Evolutionary conservation across 2,797 vertebrate genomes (phyloP).

Genomic region (Rhynchotus rufescens): DNA sequence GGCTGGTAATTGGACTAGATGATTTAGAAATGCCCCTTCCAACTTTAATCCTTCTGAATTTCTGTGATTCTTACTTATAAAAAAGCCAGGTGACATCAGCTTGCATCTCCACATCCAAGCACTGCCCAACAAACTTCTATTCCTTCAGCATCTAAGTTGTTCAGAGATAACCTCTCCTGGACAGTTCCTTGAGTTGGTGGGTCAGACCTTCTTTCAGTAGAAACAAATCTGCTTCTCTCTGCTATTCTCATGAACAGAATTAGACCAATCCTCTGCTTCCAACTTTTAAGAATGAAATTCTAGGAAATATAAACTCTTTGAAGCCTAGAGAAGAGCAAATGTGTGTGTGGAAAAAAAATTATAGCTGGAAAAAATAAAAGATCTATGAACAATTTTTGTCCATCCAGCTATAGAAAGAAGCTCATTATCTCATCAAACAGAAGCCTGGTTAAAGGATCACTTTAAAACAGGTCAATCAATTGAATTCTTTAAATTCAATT

Average conservation of each 20-base stretch:
- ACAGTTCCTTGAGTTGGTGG: background rate
- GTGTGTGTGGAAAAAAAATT: fast-evolving
- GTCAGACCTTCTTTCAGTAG: background rate
- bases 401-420: background rate
- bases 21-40: too few relatives aligned
- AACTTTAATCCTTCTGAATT: too few relatives aligned
- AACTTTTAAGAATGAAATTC: background rate
- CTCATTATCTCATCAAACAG: background rate
- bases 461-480: background rate
- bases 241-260: background rate
- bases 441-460: background rate
- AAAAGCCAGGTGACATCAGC: background rate
- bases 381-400: background rate
- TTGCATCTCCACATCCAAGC: background rate
- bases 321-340: background rate
- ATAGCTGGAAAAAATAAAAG: background rate
- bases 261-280: background rate
- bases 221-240: background rate
- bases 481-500: background rate
- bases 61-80: too few relatives aligned
- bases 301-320: background rate
- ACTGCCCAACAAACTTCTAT: background rate
- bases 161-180: background rate
- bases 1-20: too few relatives aligned
- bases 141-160: background rate